Evolutionary conservation across 1,140 invertebrate genomes (phyloP).

Genomic region (Nautilus pompilius): DNA sequence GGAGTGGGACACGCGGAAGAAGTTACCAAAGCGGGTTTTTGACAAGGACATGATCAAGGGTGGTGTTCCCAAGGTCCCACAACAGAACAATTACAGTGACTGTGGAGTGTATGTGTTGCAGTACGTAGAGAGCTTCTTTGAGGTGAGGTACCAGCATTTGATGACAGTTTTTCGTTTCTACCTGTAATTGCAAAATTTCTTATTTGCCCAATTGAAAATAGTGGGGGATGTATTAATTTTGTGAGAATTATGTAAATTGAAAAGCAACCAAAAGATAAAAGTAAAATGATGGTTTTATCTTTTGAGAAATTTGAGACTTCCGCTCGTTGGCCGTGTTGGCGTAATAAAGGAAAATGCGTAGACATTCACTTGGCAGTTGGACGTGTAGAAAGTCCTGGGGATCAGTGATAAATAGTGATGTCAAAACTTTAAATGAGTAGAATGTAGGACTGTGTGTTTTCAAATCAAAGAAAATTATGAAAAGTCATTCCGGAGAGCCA

Average conservation of each 20-base stretch:
- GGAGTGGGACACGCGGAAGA: constrained; percentile 79
- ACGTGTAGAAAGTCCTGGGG: too few relatives aligned
- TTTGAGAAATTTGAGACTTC: background rate
- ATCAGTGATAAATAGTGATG: too few relatives aligned
- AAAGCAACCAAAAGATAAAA: background rate
- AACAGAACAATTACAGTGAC: constrained; percentile 95
- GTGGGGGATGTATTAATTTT: background rate
- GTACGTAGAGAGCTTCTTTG: constrained; percentile 93
- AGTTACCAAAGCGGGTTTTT: constrained; percentile 55
- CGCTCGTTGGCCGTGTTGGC: constrained; percentile 1
- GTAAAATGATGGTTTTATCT: background rate
- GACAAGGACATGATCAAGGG: constrained; percentile 58
- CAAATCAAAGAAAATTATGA: too few relatives aligned
- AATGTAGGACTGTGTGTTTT: too few relatives aligned
- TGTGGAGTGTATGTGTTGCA: constrained; percentile 94
- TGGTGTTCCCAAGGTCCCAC: constrained; percentile 82
- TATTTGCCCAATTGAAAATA: background rate
- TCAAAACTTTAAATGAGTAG: too few relatives aligned
- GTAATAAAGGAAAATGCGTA: too few relatives aligned
- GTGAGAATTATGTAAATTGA: background rate
- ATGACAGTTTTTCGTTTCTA: too few relatives aligned
- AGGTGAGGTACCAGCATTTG: too few relatives aligned
- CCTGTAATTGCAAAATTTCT: background rate
- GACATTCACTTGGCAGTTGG: too few relatives aligned
- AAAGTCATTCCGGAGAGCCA: too few relatives aligned